A percentile compares a stretch with the other conserved stretches of the same genome.
Conservation (phyloP, 2,888 invertebrate species). For the Hartigia nigra region DNA sequence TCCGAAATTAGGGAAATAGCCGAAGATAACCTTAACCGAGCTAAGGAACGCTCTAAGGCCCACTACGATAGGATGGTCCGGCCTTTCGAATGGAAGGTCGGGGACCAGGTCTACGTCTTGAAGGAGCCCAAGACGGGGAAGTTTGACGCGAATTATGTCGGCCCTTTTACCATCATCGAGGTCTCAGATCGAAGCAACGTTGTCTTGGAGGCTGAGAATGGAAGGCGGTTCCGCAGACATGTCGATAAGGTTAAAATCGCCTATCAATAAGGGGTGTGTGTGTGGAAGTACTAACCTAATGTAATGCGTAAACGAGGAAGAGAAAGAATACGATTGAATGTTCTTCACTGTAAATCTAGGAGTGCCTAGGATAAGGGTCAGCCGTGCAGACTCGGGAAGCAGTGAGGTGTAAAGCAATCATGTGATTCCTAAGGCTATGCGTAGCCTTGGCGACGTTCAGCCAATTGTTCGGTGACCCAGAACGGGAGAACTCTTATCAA, state of each 20-base stretch:
- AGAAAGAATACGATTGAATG: no score
- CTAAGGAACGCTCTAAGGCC: constrained; percentile 16
- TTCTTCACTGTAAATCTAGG: no score
- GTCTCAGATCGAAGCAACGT: not conserved
- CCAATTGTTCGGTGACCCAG: no score
- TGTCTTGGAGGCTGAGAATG: not conserved
- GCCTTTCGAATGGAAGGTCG: constrained; percentile 16
- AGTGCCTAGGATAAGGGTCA: no score
- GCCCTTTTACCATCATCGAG: constrained; percentile 14
- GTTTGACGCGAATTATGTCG: constrained; percentile 23
- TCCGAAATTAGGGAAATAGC: constrained; percentile 10
- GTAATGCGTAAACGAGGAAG: no score
- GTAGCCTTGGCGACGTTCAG: no score
- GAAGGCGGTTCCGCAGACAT: not conserved
- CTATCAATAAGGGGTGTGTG: no score
- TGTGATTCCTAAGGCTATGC: no score
- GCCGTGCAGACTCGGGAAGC: no score
- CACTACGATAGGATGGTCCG: constrained; percentile 18
- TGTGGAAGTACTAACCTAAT: no score
- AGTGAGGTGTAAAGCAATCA: no score
- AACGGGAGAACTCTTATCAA: no score
- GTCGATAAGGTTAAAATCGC: constrained; percentile 4
- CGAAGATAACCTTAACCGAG: constrained; percentile 8
- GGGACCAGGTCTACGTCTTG: constrained; percentile 15
- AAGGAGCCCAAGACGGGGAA: constrained; percentile 21